Evolutionary conservation across 2,797 vertebrate species (phyloP).

Genomic region (Urosaurus nigricauda): DNA sequence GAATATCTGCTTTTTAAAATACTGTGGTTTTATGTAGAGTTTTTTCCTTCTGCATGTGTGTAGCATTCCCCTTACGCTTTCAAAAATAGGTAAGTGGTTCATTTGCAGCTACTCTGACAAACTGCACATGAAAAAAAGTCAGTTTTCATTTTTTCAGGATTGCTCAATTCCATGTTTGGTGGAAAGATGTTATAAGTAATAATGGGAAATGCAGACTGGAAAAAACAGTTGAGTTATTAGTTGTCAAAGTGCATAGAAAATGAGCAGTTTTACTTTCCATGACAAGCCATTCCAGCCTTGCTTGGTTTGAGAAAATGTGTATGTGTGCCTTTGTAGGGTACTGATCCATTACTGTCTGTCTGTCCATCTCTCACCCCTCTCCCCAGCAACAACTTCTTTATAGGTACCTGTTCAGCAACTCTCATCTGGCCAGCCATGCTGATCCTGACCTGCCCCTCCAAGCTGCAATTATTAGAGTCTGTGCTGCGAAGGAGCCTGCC

Average conservation of each 20-base stretch:
- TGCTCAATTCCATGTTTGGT: background rate
- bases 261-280: background rate
- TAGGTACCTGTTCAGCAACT: background rate
- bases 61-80: too few species aligned
- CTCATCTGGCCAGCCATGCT: background rate
- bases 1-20: too few species aligned
- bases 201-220: background rate
- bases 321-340: background rate
- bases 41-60: too few species aligned
- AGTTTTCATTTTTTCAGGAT: background rate
- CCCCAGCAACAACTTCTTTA: background rate
- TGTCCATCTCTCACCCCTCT: background rate
- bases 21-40: too few species aligned
- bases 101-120: background rate
- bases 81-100: too few species aligned
- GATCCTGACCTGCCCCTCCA: constrained; percentile 39
- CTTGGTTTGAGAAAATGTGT: background rate
- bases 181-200: background rate
- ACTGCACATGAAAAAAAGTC: background rate
- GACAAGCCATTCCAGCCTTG: background rate
- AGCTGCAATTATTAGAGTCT: constrained; percentile 30
- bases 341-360: background rate
- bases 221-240: background rate
- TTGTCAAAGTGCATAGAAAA: background rate
- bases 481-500: constrained; percentile 34